Conservation (phyloP, 2,888 invertebrate species). For the Eilema griseolum region DNA sequence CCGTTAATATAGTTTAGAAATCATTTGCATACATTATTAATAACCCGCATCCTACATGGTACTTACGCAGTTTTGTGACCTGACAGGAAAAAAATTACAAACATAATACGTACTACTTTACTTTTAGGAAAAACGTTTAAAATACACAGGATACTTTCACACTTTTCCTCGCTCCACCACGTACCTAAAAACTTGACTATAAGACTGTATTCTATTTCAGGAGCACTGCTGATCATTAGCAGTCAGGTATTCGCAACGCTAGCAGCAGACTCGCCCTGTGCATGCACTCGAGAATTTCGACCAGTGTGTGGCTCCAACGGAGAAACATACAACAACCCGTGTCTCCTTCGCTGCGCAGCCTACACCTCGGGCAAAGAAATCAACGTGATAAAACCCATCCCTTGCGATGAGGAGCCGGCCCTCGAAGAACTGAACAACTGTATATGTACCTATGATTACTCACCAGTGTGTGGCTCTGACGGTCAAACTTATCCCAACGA, state of each 20-base stretch:
- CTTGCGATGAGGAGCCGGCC: neutral
- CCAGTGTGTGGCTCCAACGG: constrained; percentile 54
- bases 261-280: constrained; percentile 63
- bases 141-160: too few relatives aligned
- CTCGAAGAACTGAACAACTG: neutral
- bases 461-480: constrained; percentile 17
- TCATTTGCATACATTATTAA: too few relatives aligned
- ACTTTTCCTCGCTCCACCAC: too few relatives aligned
- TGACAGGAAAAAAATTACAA: too few relatives aligned
- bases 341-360: constrained; percentile 55
- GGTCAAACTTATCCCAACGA: constrained; percentile 13
- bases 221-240: constrained; percentile 53
- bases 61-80: too few relatives aligned
- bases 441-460: constrained; percentile 2
- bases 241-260: constrained; percentile 45
- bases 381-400: neutral
- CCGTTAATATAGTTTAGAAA: too few relatives aligned
- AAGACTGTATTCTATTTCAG: constrained; percentile 43
- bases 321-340: constrained; percentile 56
- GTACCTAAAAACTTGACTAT: too few relatives aligned
- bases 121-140: too few relatives aligned
- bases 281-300: constrained; percentile 53
- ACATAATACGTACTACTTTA: too few relatives aligned
- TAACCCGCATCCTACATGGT: too few relatives aligned
- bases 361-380: neutral